A percentile compares a stretch with the other conserved stretches of the same genome.
Evolutionary conservation across 1,140 invertebrate genomes (phyloP).

Genomic region (Protaetia brevitarsis): DNA sequence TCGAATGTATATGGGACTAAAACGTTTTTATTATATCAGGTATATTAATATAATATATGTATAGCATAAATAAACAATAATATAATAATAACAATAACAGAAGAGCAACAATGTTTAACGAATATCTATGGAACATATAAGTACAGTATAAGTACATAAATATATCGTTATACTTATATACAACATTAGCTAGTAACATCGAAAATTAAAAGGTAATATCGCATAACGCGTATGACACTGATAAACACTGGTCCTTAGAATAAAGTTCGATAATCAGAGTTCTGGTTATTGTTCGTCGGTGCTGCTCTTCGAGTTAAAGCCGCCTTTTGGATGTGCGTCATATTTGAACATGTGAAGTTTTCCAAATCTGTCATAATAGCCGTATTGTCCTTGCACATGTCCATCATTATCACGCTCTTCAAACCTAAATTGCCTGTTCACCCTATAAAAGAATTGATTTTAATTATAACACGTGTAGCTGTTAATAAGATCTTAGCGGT

Average conservation of each 20-base stretch:
- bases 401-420: slow-evolving; percentile 77
- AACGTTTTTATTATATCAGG: neutral
- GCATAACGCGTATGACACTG: no score
- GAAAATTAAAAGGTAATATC: no score
- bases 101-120: slow-evolving; percentile 10
- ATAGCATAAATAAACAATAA: slow-evolving; percentile 2
- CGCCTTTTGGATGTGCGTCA: slow-evolving; percentile 65
- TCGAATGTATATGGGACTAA: neutral
- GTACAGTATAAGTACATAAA: no score
- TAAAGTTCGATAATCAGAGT: neutral
- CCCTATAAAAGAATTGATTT: slow-evolving; percentile 55
- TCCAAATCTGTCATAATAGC: slow-evolving; percentile 74
- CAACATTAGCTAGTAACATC: no score
- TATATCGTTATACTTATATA: no score
- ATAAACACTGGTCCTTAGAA: neutral
- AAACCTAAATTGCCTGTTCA: slow-evolving; percentile 77
- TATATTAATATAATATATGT: slow-evolving; percentile 27
- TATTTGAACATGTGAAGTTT: slow-evolving; percentile 79
- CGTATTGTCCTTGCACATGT: slow-evolving; percentile 77
- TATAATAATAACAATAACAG: neutral
- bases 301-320: slow-evolving; percentile 57
- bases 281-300: slow-evolving; percentile 22
- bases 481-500: no score
- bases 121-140: no score
- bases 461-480: no score